These are phyloP conservation scores for Leucoraja erinaceus DNA, from an alignment of 2,113 vertebrate species.

Conservation along the genomic window DNA sequence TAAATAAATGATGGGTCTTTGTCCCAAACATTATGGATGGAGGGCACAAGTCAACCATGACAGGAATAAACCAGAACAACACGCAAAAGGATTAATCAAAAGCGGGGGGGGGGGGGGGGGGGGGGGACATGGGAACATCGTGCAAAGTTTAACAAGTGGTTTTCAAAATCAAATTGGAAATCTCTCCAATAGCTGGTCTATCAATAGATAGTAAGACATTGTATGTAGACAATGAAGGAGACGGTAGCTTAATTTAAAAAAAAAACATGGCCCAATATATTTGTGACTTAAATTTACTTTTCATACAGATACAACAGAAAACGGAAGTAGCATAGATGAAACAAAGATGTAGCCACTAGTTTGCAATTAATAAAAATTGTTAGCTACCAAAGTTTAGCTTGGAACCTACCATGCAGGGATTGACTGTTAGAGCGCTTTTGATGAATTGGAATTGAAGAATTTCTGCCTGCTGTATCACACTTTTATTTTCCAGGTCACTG, in stretches of 20 bases:
- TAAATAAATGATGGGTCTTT: too few species aligned
- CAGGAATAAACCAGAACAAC: background rate
- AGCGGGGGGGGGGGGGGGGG: background rate
- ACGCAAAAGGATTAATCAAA: background rate
- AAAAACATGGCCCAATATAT: background rate
- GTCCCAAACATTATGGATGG: too few species aligned
- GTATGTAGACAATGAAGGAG: background rate
- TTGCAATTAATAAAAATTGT: background rate
- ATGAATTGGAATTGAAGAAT: conserved; percentile 96
- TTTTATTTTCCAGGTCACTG: conserved; percentile 48
- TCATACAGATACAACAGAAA: background rate
- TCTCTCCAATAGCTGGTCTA: background rate
- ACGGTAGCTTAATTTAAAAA: background rate
- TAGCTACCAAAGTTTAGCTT: background rate
- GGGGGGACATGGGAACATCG: too few species aligned
- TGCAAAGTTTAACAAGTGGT: background rate
- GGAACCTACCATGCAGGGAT: conserved; percentile 88
- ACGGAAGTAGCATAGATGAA: background rate
- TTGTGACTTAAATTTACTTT: background rate
- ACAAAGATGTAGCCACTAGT: background rate
- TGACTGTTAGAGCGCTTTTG: conserved; percentile 92
- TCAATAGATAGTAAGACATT: background rate
- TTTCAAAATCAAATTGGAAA: background rate
- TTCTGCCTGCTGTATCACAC: conserved; percentile 58
- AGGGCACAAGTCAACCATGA: background rate